Conservation (phyloP, 2,797 vertebrate species). For the Sebastes cheni region DNA sequence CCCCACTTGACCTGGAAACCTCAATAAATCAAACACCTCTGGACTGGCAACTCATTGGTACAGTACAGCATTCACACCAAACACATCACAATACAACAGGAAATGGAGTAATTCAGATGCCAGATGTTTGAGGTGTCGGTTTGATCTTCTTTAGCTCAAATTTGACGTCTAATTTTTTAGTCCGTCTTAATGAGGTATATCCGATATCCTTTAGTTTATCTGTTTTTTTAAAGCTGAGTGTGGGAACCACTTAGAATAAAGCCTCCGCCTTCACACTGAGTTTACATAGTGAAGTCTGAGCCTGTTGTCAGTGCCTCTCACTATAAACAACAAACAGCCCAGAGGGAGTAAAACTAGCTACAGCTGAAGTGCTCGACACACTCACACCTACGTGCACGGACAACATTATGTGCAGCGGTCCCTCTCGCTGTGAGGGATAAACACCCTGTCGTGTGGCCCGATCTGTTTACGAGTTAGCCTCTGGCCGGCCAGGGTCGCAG, state of each 20-base stretch:
- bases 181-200: not conserved
- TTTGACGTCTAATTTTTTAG: not conserved
- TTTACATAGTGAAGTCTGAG: slow-evolving; percentile 45
- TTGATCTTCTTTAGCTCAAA: not conserved
- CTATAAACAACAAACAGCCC: slow-evolving; percentile 57
- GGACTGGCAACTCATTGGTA: slow-evolving; percentile 16
- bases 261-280: slow-evolving; percentile 19
- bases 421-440: slow-evolving; percentile 55
- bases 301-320: slow-evolving; percentile 44
- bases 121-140: not conserved
- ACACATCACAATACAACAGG: not conserved
- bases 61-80: not conserved
- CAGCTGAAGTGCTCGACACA: slow-evolving; percentile 15
- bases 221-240: slow-evolving; percentile 6
- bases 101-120: not conserved
- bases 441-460: slow-evolving; percentile 54
- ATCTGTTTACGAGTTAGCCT: slow-evolving; percentile 64
- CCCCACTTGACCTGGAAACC: slow-evolving; percentile 56
- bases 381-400: slow-evolving; percentile 18
- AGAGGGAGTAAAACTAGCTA: slow-evolving; percentile 33
- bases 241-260: slow-evolving; percentile 45
- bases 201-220: slow-evolving; percentile 15
- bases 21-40: slow-evolving; percentile 34
- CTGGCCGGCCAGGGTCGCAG: slow-evolving; percentile 30
- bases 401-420: slow-evolving; percentile 16